A percentile compares a stretch with the other conserved stretches of the same genome.
Evolutionary conservation across 2,888 invertebrate species (phyloP).

Genomic region (Eristalinus aeneus): DNA sequence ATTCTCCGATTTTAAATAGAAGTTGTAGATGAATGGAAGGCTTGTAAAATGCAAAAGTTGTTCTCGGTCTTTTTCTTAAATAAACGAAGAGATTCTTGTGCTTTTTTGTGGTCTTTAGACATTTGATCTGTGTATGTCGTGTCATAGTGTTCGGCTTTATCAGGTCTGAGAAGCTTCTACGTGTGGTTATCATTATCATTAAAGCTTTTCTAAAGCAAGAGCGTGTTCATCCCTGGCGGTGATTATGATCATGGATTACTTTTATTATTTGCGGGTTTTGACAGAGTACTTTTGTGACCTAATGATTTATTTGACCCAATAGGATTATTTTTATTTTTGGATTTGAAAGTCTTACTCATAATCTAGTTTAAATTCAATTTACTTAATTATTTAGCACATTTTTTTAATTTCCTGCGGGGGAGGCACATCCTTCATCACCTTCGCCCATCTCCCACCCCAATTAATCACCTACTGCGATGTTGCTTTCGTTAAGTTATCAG

Average conservation of each 20-base stretch:
- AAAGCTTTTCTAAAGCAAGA: neutral
- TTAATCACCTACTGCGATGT: too few relatives aligned
- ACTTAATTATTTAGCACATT: too few relatives aligned
- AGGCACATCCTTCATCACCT: too few relatives aligned
- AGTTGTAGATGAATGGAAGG: neutral
- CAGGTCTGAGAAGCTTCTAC: neutral
- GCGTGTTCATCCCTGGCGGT: neutral
- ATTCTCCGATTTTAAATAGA: neutral
- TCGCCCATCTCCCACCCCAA: too few relatives aligned
- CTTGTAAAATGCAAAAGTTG: neutral
- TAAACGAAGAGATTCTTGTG: neutral
- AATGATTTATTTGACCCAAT: neutral
- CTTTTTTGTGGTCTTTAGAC: neutral
- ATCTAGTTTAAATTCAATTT: too few relatives aligned
- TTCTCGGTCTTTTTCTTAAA: neutral
- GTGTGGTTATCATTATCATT: neutral
- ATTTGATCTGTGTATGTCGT: neutral
- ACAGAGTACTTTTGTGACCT: neutral
- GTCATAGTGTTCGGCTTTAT: neutral
- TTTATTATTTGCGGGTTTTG: neutral
- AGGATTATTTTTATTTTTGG: neutral
- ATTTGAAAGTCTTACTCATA: too few relatives aligned
- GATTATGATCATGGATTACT: neutral
- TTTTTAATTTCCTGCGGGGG: too few relatives aligned
- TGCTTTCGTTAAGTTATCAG: too few relatives aligned